A percentile compares a stretch with the other conserved stretches of the same genome.
Evolutionary conservation across 2,797 vertebrate genomes (phyloP).

Genomic region (Enteromius mattozi): DNA sequence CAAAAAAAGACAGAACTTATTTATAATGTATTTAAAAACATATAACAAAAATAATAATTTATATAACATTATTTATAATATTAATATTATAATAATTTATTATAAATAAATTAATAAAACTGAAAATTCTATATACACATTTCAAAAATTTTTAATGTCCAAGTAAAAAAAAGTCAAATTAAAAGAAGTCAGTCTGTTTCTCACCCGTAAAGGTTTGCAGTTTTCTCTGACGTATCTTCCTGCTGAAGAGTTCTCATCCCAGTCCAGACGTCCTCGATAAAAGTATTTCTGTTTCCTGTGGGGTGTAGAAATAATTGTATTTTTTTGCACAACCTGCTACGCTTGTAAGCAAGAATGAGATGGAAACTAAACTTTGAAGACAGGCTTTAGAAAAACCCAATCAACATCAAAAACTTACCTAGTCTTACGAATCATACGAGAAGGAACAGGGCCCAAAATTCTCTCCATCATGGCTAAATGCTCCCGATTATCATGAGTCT

Average conservation of each 20-base stretch:
- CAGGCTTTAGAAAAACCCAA: not conserved
- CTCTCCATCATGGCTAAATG: slow-evolving; percentile 99
- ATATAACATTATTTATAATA: too few relatives aligned
- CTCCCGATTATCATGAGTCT: slow-evolving; percentile 98
- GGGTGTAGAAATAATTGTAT: not conserved
- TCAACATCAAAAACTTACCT: slow-evolving; percentile 47
- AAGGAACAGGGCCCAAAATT: slow-evolving; percentile 93
- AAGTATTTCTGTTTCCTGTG: slow-evolving; percentile 98
- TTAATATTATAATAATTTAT: too few relatives aligned
- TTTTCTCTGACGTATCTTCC: slow-evolving; percentile 97
- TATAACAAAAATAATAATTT: too few relatives aligned
- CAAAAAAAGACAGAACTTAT: too few relatives aligned
- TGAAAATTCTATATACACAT: too few relatives aligned
- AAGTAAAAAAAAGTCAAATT: too few relatives aligned
- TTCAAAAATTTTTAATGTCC: too few relatives aligned
- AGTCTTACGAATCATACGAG: slow-evolving; percentile 95
- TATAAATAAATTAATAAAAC: too few relatives aligned
- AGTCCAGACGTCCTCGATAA: slow-evolving; percentile 94
- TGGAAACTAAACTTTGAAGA: not conserved
- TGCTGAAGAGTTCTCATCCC: slow-evolving; percentile 95
- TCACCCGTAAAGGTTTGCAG: slow-evolving; percentile 96
- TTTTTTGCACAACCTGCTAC: not conserved
- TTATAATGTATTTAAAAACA: too few relatives aligned
- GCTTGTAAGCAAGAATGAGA: not conserved
- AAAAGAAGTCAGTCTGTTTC: slow-evolving; percentile 30